Conservation (phyloP, 2,113 vertebrate species). For the Boleophthalmus pectinirostris region DNA sequence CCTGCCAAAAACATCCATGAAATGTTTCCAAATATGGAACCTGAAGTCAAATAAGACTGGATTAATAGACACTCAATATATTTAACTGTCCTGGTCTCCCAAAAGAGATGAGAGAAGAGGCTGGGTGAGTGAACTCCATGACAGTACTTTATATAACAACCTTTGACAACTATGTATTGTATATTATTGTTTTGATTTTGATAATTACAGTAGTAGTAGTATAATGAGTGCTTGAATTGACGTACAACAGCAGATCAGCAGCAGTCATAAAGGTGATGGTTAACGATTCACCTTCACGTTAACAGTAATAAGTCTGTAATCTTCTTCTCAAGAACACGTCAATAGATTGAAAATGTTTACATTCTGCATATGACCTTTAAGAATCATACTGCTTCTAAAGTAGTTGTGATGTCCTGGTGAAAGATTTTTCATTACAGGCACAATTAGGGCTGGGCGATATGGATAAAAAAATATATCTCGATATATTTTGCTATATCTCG, state of each 20-base stretch:
- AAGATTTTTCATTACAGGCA: slow-evolving; percentile 47
- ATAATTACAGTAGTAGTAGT: not conserved
- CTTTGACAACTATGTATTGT: not conserved
- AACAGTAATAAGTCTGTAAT: not conserved
- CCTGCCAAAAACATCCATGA: not conserved
- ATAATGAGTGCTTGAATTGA: not conserved
- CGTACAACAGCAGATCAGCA: not conserved
- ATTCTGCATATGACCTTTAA: slow-evolving; percentile 7
- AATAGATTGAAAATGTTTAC: not conserved
- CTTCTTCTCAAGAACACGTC: not conserved
- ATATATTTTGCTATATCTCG: too few relatives aligned
- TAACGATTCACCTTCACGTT: not conserved
- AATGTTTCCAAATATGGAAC: slow-evolving; percentile 11
- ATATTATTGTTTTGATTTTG: not conserved
- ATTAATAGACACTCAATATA: not conserved
- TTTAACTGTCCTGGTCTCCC: not conserved
- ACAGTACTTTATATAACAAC: not conserved
- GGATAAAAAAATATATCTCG: too few relatives aligned
- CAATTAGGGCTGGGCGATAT: too few relatives aligned
- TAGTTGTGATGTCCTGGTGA: slow-evolving; percentile 21
- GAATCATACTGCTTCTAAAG: slow-evolving; percentile 17
- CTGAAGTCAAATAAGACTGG: slow-evolving; percentile 1
- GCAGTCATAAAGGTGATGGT: not conserved
- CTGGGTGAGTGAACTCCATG: not conserved
- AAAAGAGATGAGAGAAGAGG: not conserved